Base-by-base conservation (phyloP, 1,140 invertebrate species). In the Antheraea mylitta region DNA sequence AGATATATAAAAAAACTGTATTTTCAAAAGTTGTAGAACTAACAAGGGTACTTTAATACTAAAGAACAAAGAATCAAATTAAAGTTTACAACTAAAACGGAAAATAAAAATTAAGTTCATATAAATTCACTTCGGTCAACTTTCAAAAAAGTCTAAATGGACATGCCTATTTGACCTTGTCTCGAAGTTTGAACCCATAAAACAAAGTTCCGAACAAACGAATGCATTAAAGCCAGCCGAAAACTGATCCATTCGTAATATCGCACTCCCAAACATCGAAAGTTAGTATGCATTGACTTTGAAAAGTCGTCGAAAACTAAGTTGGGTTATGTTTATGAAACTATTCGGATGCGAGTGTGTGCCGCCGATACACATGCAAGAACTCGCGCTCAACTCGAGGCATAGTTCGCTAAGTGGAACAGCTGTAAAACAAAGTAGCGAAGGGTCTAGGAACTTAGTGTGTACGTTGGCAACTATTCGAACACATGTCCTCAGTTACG, bases 201-300 rank as follows among this genome's bases (percentile, higher is more conserved):
- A 91, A 86, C 87, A 87, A 90, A 89, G 86, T 91, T 91, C 74
- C 71, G 76, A 90, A 90, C 86, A 91, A 90, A 91, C 87, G 89
- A 91, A 89, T 90, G 89, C 88, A 91, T 90, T 89, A 53, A 53
- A 53, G 83, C 85, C 88, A 79, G 78, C 82, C 80, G 83, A 84
- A 85, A 90, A 89, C 83, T 88, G 87, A 90, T 90, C 88, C 87
- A 89, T 89, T 90, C 85, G 86, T 89, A 89, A 90, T 89, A 89
- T 87, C 86, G 79, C 83, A 88, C 89, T 90, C 82, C 80, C 86
- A 90, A 82, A 88, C 86, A 87, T 88, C 88, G 85, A 89, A 91
- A 91, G 89, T 91, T 91, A 90, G 86, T 90, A 91, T 91, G 89
- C 89, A 89, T 91, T 91, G 89, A 91, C 89, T 91, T 91, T 91